Evolutionary conservation across 2,888 invertebrate genomes (phyloP), one percentile per base, ranked within the genome.

Genomic region (Lottia gigantea): DNA sequence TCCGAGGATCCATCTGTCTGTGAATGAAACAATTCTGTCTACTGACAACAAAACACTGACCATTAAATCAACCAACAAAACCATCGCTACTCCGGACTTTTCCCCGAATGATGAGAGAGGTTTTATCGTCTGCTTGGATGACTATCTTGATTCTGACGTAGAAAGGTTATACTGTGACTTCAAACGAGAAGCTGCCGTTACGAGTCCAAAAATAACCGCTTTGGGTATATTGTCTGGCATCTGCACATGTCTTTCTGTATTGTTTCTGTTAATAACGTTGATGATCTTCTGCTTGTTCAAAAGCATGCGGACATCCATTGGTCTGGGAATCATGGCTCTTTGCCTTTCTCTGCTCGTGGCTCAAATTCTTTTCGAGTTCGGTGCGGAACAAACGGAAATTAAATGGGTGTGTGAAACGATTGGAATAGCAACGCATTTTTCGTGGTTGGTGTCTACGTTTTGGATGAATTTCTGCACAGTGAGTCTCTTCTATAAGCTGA

Each of bases 401-500:
- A 45, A 25, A 6, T 25, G 66, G 46, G 62, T 61, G 2, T 68
- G 68, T 45, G 25, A 23, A 25, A 46, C 63, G 11, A 19, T 63
- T 2, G 68, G 68, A n/a, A 15, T 26, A 14, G n/a, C 62, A n/a
- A 45, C 62, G 26, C 68, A 68, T 47, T 68, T 63, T 25, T 45
- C 46, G 0, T 68, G 68, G 68, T 25, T 68, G 62, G n/a, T 63
- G 4, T 46, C 68, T 6, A 61, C 61, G 8, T 31, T 31, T 15
- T 68, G 68, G 68, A 63, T 68, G 68, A 63, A 62, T 46, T 14
- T 46, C 7, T 68, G 68, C 63, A 63, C 61, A 15, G 45, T 68
- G 8, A 61, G 31, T 62, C 61, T 68, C 46, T 63, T 63, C 64
- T 63, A 63, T 26, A 16, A n/a, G 11, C 26, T 63, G 31, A 25